phyloP scores from a whole-genome alignment of 53 echinoderm and acorn worm species.

The Hippasteria phrygiana region DNA sequence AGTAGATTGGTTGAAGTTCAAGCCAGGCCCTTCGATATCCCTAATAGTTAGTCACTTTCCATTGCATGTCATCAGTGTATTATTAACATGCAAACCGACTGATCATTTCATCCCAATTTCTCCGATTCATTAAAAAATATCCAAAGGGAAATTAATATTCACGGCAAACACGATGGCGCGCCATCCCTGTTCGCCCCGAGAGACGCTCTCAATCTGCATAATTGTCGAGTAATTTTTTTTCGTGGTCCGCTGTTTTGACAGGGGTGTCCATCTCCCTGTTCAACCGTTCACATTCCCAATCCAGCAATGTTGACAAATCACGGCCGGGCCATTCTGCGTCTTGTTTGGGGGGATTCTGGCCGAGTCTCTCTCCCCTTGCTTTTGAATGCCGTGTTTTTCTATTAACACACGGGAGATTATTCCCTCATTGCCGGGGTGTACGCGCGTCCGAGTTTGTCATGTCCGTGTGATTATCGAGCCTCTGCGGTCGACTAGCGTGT shows the following conservation, averaged over 20 bases:
- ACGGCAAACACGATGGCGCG: not conserved
- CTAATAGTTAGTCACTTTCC: not conserved
- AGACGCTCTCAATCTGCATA: not conserved
- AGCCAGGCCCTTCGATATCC: too few relatives aligned
- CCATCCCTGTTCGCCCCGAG: not conserved
- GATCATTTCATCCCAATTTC: not conserved
- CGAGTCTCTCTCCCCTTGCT: not conserved
- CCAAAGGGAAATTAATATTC: not conserved
- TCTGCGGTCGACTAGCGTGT: constrained; percentile 2
- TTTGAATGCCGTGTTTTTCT: constrained; percentile 30
- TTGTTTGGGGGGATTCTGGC: not conserved
- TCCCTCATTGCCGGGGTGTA: not conserved
- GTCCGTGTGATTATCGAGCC: constrained; percentile 44
- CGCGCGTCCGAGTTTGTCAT: not conserved
- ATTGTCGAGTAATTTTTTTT: constrained; percentile 36
- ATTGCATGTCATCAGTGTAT: not conserved
- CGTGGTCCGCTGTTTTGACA: constrained; percentile 28
- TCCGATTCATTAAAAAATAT: not conserved
- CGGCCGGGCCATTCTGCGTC: not conserved
- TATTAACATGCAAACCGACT: not conserved
- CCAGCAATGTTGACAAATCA: constrained; percentile 33
- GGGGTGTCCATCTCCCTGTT: constrained; percentile 25
- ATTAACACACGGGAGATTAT: constrained; percentile 28
- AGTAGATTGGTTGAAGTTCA: too few relatives aligned
- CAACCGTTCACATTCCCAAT: constrained; percentile 4